phyloP scores from a whole-genome alignment of 2,797 vertebrate genomes.

The Percopsis omiscomaycus region DNA sequence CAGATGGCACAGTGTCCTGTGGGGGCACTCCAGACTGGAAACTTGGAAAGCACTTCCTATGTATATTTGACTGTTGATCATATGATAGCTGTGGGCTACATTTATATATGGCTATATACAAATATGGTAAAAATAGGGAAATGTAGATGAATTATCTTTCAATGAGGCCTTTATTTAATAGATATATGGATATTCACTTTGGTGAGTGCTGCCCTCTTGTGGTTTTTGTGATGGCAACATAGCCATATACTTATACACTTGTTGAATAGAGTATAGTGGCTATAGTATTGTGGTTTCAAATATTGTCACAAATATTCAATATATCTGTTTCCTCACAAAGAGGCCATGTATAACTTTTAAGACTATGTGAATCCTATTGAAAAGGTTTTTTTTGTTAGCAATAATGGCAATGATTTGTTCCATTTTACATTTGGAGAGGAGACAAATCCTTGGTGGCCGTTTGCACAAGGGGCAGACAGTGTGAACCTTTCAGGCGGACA shows the following conservation, averaged over 20 bases:
- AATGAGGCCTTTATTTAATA: background rate
- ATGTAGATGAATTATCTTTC: background rate
- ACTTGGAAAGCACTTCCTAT: constrained; percentile 40
- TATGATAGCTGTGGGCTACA: constrained; percentile 41
- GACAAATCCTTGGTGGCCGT: constrained; percentile 59
- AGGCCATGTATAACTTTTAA: constrained; percentile 9
- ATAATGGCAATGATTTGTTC: background rate
- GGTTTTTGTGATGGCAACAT: constrained; percentile 39
- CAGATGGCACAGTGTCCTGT: constrained; percentile 66
- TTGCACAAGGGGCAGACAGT: constrained; percentile 68
- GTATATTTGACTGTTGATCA: constrained; percentile 54
- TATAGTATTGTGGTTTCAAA: constrained; percentile 5
- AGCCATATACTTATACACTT: constrained; percentile 33
- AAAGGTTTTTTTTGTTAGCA: background rate
- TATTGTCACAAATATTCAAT: no score
- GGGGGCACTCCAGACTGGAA: constrained; percentile 50
- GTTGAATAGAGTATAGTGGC: constrained; percentile 16
- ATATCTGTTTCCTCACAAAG: background rate
- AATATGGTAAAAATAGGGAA: constrained; percentile 16
- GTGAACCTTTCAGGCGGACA: constrained; percentile 56
- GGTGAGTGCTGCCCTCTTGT: constrained; percentile 63
- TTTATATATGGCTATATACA: constrained; percentile 7
- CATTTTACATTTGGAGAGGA: constrained; percentile 4
- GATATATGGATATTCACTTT: constrained; percentile 2
- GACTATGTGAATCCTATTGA: background rate